These are phyloP conservation scores for Petrocephalus microphthalmus DNA, from an alignment of 2,113 vertebrate genomes.

Conservation along the genomic window DNA sequence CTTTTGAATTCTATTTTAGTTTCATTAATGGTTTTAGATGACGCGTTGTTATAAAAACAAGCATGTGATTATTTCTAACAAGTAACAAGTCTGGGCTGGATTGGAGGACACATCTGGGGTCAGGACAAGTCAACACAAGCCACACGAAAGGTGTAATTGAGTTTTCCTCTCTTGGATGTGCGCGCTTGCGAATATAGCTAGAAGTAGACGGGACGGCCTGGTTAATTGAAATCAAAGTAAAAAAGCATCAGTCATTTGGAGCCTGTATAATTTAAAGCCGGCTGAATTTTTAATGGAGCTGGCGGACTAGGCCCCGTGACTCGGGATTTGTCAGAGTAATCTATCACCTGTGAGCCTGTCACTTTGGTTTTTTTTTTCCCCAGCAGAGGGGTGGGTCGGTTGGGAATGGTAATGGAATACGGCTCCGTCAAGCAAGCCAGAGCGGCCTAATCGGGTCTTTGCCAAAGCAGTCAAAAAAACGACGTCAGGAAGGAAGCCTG, in stretches of 20 bases:
- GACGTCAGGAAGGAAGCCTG: background rate
- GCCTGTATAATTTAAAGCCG: slow-evolving; percentile 57
- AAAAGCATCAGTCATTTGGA: slow-evolving; percentile 60
- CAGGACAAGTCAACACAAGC: slow-evolving; percentile 55
- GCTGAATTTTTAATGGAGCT: slow-evolving; percentile 51
- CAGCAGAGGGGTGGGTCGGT: background rate
- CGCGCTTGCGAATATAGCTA: slow-evolving; percentile 41
- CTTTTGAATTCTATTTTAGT: background rate
- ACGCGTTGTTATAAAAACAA: background rate
- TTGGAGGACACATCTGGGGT: slow-evolving; percentile 32
- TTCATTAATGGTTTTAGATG: background rate
- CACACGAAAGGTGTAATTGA: slow-evolving; percentile 52
- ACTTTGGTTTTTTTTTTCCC: background rate
- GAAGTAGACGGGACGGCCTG: slow-evolving; percentile 38
- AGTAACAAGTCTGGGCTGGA: slow-evolving; percentile 47
- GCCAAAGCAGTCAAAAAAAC: background rate
- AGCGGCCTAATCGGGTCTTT: background rate
- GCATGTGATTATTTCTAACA: slow-evolving; percentile 49
- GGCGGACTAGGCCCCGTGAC: slow-evolving; percentile 43
- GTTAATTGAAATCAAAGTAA: slow-evolving; percentile 66
- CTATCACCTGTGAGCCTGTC: slow-evolving; percentile 46
- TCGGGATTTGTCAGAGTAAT: slow-evolving; percentile 56
- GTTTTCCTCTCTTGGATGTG: slow-evolving; percentile 43
- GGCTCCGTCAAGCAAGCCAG: slow-evolving; percentile 2
- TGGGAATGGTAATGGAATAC: slow-evolving; percentile 12